phyloP scores from a whole-genome alignment of 2,888 invertebrate species.

The Nomada ruficornis region DNA sequence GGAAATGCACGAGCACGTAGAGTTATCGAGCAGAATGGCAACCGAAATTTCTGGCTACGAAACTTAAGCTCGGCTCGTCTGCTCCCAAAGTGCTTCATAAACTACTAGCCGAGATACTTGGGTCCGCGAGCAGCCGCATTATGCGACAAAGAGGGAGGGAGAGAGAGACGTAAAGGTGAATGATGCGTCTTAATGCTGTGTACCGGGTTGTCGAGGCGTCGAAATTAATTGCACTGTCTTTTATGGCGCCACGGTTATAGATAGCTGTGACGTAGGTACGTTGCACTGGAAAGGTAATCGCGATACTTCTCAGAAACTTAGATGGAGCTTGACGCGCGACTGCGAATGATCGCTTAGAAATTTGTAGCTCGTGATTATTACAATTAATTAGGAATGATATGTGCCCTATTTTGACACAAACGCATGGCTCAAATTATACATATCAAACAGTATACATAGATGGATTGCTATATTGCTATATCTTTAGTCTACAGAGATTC shows the following conservation, averaged over 20 bases:
- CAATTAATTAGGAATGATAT: too few relatives aligned
- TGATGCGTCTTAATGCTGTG: constrained; percentile 45
- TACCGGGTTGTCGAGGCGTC: constrained; percentile 41
- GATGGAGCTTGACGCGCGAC: too few relatives aligned
- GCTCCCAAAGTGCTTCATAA: constrained; percentile 37
- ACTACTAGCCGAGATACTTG: constrained; percentile 26
- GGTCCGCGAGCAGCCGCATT: constrained; percentile 31
- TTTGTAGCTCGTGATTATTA: too few relatives aligned
- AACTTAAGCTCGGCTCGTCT: constrained; percentile 26
- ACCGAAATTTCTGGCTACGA: constrained; percentile 30
- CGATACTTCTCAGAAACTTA: too few relatives aligned
- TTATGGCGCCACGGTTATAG: constrained; percentile 10
- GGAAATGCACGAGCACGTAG: background rate
- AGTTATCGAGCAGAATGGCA: background rate
- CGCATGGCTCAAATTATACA: too few relatives aligned
- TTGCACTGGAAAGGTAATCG: background rate
- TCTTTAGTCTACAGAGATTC: too few relatives aligned
- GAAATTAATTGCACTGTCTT: constrained; percentile 41
- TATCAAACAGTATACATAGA: too few relatives aligned
- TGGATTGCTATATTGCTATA: too few relatives aligned
- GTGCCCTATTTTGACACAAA: too few relatives aligned
- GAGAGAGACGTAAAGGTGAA: constrained; percentile 22
- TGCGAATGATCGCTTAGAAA: too few relatives aligned
- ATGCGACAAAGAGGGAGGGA: constrained; percentile 11
- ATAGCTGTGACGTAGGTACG: background rate